These are phyloP conservation scores for Anguilla marmorata DNA, from an alignment of 2,797 vertebrate genomes.

Conservation along the genomic window DNA sequence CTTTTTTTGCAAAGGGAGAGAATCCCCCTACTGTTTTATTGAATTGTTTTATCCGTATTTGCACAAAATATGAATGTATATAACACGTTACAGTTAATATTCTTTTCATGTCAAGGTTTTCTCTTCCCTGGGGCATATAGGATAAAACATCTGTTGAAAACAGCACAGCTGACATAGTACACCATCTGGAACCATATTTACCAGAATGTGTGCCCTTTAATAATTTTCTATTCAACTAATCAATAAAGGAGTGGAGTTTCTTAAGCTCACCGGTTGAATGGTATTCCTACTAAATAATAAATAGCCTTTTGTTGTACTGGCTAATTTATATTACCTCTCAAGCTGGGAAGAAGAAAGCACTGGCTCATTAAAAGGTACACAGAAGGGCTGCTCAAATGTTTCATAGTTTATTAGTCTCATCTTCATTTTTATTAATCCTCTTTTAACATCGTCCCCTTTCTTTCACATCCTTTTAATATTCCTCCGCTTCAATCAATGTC, in stretches of 20 bases:
- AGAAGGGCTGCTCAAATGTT: background rate
- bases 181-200: constrained; percentile 27
- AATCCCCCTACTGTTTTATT: background rate
- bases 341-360: background rate
- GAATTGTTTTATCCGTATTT: background rate
- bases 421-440: background rate
- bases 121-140: background rate
- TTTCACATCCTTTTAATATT: background rate
- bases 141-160: constrained; percentile 12
- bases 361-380: background rate
- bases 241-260: constrained; percentile 22
- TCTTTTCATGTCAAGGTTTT: background rate
- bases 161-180: background rate
- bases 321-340: constrained; percentile 1
- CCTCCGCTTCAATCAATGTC: background rate
- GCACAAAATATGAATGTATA: background rate
- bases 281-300: constrained; percentile 24
- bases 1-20: background rate
- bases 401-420: background rate
- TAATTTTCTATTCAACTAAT: background rate
- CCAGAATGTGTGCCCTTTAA: constrained; percentile 10
- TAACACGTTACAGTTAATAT: background rate
- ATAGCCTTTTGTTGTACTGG: constrained; percentile 13
- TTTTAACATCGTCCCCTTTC: background rate
- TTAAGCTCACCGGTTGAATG: constrained; percentile 3